Base-by-base conservation (phyloP, 2,113 vertebrate species). In the Prochilodus magdalenae region DNA sequence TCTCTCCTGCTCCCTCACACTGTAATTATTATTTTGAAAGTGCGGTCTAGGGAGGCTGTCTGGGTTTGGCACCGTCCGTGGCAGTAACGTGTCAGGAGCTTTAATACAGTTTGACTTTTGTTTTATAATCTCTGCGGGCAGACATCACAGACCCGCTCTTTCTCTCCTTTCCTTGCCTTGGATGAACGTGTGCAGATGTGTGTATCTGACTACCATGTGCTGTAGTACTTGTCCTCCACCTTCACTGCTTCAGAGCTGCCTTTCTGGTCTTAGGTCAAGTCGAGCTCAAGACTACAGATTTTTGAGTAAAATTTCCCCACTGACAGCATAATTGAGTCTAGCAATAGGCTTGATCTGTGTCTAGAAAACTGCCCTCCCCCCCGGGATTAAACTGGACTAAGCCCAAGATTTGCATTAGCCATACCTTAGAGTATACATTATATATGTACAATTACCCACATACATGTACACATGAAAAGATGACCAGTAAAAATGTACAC, bases 1-100 rank as follows among this genome's bases (percentile, higher is more conserved):
- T 77, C 76, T 83, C 76, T 30, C 75, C 40, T 77, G 20, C 86
- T 83, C 83, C 77, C 72, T 83, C 83, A 90, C 83, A 62, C 81
- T 24, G 85, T 92, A 91, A 91, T 93, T 93, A 89, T 92, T 92
- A 90, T 92, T 93, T 90, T 91, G 77, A 90, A 75, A 90, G 81
- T 81, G 84, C 57, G 84, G 88, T 75, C 85, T 36, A 82, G 86
- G 86, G 87, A 86, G 85, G 67, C 87, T 66, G 85, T 88, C 86
- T 83, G 78, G 70, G 84, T 81, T 90, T 92, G 91, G 91, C 90
- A 79, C 83, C 30, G 89, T 85, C 84, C 77, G 79, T 80, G 81
- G 83, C 80, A 62, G 81, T 89, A 90, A 87, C 73, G 62, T 82
- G 76, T 80, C 30, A 72, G 40, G 62, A 83, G 88, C 80, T 79